Percentiles rank a stretch among this genome's conserved stretches.
Conservation (phyloP, 2,113 vertebrate species). For the Cyanoderma ruficeps region DNA sequence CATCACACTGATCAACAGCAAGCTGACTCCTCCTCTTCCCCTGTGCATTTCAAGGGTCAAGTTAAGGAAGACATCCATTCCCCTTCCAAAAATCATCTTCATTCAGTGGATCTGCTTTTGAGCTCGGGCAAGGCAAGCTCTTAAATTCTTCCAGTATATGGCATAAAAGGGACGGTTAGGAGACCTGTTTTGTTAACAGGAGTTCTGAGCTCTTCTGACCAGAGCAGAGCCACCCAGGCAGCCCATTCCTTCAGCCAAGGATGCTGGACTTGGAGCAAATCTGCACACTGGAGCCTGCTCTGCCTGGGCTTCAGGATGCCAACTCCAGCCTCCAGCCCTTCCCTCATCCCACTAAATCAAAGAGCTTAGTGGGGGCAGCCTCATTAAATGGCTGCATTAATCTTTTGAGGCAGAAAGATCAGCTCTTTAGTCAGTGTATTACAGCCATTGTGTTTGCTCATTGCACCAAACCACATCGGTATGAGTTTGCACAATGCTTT, state of each 20-base stretch:
- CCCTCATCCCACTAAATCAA: conserved; percentile 3
- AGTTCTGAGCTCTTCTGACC: neutral
- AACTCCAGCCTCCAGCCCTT: neutral
- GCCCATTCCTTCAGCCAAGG: neutral
- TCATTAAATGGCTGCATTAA: conserved; percentile 42
- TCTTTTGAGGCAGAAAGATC: conserved; percentile 21
- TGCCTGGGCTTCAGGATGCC: neutral
- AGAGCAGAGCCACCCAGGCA: neutral
- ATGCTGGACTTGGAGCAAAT: neutral
- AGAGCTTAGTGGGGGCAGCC: neutral
- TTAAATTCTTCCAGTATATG: neutral
- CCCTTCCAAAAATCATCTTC: neutral
- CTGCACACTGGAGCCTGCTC: neutral
- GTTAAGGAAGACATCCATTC: neutral
- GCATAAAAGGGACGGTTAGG: neutral
- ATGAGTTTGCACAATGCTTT: conserved; percentile 15
- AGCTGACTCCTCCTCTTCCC: neutral
- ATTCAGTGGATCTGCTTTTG: neutral
- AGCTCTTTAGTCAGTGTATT: neutral
- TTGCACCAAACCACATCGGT: neutral
- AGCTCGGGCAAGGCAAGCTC: neutral
- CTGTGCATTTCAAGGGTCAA: neutral
- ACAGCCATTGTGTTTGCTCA: conserved; percentile 39
- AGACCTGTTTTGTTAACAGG: neutral
- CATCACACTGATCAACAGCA: neutral